Conservation (phyloP, 2,113 vertebrate genomes). For the Oreochromis aureus region DNA sequence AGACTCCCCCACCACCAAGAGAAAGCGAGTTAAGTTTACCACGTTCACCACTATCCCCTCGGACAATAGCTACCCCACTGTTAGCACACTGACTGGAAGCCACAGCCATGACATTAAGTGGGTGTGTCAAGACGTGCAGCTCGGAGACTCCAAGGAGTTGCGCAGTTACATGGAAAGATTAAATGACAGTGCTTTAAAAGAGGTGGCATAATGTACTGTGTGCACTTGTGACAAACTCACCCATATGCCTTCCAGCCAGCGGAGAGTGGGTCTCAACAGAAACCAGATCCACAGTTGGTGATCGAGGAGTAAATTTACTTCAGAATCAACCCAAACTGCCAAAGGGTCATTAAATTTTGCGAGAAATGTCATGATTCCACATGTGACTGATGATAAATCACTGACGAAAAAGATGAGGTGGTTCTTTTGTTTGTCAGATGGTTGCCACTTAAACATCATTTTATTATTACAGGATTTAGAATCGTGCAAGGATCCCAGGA, state of each 20-base stretch:
- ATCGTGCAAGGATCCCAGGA: slow-evolving; percentile 11
- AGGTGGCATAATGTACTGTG: slow-evolving; percentile 61
- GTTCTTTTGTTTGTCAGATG: slow-evolving; percentile 48
- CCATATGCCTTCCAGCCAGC: slow-evolving; percentile 77
- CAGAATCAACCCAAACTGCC: slow-evolving; percentile 55
- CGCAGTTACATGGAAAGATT: slow-evolving; percentile 84
- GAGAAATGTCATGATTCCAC: slow-evolving; percentile 12
- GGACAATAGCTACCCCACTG: slow-evolving; percentile 74
- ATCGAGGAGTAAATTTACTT: background rate
- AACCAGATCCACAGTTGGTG: background rate
- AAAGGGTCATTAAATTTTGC: slow-evolving; percentile 54
- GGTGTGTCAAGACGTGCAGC: slow-evolving; percentile 83
- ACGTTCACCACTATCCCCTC: slow-evolving; percentile 86
- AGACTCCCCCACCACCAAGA: slow-evolving; percentile 83
- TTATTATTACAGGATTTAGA: slow-evolving; percentile 60
- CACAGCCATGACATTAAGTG: slow-evolving; percentile 85
- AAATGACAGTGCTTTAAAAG: slow-evolving; percentile 77
- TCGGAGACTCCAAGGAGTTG: slow-evolving; percentile 79
- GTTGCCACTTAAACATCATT: slow-evolving; percentile 49
- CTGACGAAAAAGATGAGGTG: slow-evolving; percentile 13
- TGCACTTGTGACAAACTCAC: slow-evolving; percentile 69
- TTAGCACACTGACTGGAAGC: slow-evolving; percentile 76
- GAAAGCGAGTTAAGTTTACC: slow-evolving; percentile 92
- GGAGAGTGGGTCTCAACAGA: slow-evolving; percentile 31
- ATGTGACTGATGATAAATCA: slow-evolving; percentile 17